Evolutionary conservation across 1,140 invertebrate genomes (phyloP).

Genomic region (Drosophila asahinai): DNA sequence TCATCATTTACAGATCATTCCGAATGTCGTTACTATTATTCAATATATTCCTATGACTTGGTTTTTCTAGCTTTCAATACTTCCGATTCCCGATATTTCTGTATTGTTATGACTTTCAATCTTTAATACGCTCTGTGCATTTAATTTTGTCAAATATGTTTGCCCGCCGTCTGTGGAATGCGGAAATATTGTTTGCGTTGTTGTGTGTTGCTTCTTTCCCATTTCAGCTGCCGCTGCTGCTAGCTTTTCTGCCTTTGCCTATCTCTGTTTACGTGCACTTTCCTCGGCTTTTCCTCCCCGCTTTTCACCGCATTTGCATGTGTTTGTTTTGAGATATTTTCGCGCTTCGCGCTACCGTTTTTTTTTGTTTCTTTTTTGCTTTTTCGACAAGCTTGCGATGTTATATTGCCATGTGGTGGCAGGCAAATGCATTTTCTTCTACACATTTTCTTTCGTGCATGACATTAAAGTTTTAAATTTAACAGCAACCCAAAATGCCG

Average conservation of each 20-base stretch:
- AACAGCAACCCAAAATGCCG: slow-evolving; percentile 61
- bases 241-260: slow-evolving; percentile 9
- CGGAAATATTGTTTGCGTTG: slow-evolving; percentile 67
- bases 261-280: slow-evolving; percentile 66
- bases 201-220: slow-evolving; percentile 51
- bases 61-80: not conserved
- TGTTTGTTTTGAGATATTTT: slow-evolving; percentile 58
- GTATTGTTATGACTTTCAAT: slow-evolving; percentile 13
- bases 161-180: slow-evolving; percentile 57
- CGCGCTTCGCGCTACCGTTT: slow-evolving; percentile 43
- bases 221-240: slow-evolving; percentile 28
- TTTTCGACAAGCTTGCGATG: slow-evolving; percentile 59
- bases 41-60: not conserved
- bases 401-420: slow-evolving; percentile 48
- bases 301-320: slow-evolving; percentile 32
- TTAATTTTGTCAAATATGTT: slow-evolving; percentile 75
- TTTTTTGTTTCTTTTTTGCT: slow-evolving; percentile 26
- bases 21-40: not conserved
- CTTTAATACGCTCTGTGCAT: slow-evolving; percentile 15
- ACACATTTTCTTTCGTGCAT: slow-evolving; percentile 73
- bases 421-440: slow-evolving; percentile 42
- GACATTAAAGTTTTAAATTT: slow-evolving; percentile 83
- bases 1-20: not conserved
- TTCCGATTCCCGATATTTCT: not conserved
- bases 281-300: slow-evolving; percentile 52